Conservation (phyloP, 2,113 vertebrate species). For the Lates calcarifer region DNA sequence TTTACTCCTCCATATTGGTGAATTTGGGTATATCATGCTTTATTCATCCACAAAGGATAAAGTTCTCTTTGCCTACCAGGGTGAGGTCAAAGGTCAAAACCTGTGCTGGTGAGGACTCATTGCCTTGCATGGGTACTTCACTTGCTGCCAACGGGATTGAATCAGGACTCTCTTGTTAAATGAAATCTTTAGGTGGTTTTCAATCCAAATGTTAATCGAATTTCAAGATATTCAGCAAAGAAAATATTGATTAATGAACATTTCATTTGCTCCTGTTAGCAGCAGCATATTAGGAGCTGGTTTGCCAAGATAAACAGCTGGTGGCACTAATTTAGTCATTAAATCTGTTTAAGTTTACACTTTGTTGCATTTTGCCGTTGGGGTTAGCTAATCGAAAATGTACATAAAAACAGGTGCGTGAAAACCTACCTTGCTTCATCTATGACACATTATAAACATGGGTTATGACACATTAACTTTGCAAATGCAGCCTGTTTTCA, state of each 20-base stretch:
- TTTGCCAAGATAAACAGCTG: too few relatives aligned
- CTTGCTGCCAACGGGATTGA: too few relatives aligned
- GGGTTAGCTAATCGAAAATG: too few relatives aligned
- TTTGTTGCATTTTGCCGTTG: not conserved
- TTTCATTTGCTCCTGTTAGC: not conserved
- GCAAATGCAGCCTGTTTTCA: conserved; percentile 31
- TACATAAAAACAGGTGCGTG: not conserved
- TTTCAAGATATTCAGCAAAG: too few relatives aligned
- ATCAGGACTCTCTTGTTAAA: too few relatives aligned
- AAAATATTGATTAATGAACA: too few relatives aligned
- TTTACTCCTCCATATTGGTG: conserved; percentile 1
- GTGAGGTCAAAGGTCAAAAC: conserved; percentile 3
- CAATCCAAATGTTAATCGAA: too few relatives aligned
- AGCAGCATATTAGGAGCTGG: not conserved
- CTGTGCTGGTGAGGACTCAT: not conserved
- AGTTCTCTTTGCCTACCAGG: not conserved
- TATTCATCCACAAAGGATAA: not conserved
- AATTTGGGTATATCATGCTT: not conserved
- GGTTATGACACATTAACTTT: not conserved
- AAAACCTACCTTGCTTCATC: not conserved
- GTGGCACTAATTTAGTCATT: too few relatives aligned
- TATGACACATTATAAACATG: not conserved
- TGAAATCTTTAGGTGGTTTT: too few relatives aligned
- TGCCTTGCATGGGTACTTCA: not conserved
- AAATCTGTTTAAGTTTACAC: too few relatives aligned